Conservation (phyloP, 2,888 invertebrate genomes). For the Ophion obscuratus region DNA sequence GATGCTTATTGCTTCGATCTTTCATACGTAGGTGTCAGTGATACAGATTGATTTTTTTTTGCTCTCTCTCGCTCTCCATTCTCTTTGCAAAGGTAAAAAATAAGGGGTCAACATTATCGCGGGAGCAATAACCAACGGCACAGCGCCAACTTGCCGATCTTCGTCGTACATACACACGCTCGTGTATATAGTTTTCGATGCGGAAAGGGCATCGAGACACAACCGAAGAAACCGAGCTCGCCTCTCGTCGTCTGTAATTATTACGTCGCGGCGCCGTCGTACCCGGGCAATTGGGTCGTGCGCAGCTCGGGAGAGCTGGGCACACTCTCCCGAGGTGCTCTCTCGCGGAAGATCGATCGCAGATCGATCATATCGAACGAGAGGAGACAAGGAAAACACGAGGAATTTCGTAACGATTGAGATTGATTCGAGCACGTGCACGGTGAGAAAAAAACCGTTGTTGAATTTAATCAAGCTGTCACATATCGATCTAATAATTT, state of each 20-base stretch:
- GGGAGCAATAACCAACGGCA: conserved; percentile 22
- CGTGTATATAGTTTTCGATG: neutral
- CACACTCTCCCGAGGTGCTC: conserved; percentile 46
- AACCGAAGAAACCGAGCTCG: conserved; percentile 58
- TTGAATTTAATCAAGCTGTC: neutral
- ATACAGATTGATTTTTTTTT: conserved; percentile 46
- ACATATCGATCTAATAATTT: neutral
- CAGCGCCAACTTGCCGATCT: conserved; percentile 55
- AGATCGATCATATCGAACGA: conserved; percentile 46
- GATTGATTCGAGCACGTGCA: conserved; percentile 2
- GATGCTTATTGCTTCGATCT: conserved; percentile 52
- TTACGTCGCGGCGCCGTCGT: conserved; percentile 60
- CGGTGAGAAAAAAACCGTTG: neutral
- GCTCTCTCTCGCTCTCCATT: conserved; percentile 10
- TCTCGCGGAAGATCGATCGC: conserved; percentile 46
- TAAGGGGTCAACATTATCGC: conserved; percentile 47
- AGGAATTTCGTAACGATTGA: conserved; percentile 23
- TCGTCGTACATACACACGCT: conserved; percentile 5
- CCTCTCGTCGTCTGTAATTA: conserved; percentile 66
- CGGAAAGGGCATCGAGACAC: conserved; percentile 55
- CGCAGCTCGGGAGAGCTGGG: conserved; percentile 17
- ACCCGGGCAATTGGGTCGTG: conserved; percentile 68
- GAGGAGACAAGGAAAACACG: conserved; percentile 1
- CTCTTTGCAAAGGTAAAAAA: conserved; percentile 29
- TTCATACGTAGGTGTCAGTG: conserved; percentile 55